A percentile compares a stretch with the other conserved stretches of the same genome.
Evolutionary conservation across 2,797 vertebrate genomes (phyloP).

Genomic region (Linurgus olivaceus): DNA sequence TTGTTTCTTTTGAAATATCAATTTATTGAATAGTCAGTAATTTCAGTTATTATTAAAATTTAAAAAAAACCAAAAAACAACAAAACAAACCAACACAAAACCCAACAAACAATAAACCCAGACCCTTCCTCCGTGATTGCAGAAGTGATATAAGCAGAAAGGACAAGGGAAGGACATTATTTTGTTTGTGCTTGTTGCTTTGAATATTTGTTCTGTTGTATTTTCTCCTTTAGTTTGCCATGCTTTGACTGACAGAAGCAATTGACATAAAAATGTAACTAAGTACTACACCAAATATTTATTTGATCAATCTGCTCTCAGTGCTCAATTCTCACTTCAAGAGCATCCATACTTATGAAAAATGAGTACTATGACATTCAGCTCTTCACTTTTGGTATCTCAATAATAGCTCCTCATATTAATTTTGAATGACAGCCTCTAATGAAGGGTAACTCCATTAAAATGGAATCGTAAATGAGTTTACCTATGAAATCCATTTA

Average conservation of each 20-base stretch:
- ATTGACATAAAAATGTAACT: background rate
- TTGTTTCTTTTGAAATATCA: background rate
- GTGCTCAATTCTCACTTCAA: background rate
- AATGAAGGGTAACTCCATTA: constrained; percentile 14
- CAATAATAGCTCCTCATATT: background rate
- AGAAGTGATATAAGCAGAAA: background rate
- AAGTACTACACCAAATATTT: background rate
- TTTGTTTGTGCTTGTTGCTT: background rate
- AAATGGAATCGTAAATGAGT: constrained; percentile 9
- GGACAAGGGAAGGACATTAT: background rate
- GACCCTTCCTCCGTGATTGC: rapidly evolving
- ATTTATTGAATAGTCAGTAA: background rate
- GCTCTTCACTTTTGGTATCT: background rate
- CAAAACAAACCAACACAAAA: rapidly evolving
- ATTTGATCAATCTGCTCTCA: background rate
- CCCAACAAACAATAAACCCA: background rate
- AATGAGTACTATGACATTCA: background rate
- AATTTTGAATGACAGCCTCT: constrained; percentile 18
- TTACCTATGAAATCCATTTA: constrained; percentile 38
- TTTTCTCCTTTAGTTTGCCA: background rate
- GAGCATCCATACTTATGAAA: background rate
- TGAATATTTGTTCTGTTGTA: background rate
- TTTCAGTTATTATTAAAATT: background rate
- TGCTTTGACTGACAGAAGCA: background rate
- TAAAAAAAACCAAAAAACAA: background rate